phyloP scores from a whole-genome alignment of 1,140 invertebrate genomes.

The Sycobia sp. region DNA sequence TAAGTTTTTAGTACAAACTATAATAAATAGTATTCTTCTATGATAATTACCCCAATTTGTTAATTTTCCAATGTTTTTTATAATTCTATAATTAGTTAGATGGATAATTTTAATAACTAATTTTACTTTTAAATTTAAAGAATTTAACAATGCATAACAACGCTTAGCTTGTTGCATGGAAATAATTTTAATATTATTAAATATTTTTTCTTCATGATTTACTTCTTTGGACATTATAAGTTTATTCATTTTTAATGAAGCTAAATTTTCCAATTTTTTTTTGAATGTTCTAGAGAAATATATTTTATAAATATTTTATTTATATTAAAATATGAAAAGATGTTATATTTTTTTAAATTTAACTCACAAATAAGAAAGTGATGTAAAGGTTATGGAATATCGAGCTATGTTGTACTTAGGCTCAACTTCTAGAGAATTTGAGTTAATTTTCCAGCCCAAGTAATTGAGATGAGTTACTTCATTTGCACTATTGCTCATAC shows the following conservation, averaged over 20 bases:
- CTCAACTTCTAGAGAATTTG: constrained; percentile 3
- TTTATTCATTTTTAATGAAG: constrained; percentile 8
- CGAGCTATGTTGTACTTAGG: not conserved
- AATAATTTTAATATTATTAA: constrained; percentile 9
- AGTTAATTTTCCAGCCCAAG: constrained; percentile 17
- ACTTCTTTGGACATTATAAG: constrained; percentile 6
- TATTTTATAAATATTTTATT: not conserved
- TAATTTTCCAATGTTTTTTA: constrained; percentile 1
- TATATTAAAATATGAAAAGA: not conserved
- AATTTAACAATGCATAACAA: constrained; percentile 8
- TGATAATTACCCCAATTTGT: constrained; percentile 3
- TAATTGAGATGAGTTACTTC: constrained; percentile 8
- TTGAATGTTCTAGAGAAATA: not conserved
- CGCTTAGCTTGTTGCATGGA: constrained; percentile 5
- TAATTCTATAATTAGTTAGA: not conserved
- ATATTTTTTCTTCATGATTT: constrained; percentile 9
- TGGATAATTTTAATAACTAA: not conserved
- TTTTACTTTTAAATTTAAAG: not conserved
- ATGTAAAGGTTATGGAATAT: constrained; percentile 2
- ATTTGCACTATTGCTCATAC: not conserved
- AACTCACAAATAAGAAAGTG: constrained; percentile 6
- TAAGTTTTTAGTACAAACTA: too few relatives aligned
- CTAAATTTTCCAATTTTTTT: not conserved
- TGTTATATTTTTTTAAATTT: not conserved
- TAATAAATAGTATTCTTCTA: too few relatives aligned